Evolutionary conservation across 2,888 invertebrate genomes (phyloP).

Genomic region (Ferrisia virgata): DNA sequence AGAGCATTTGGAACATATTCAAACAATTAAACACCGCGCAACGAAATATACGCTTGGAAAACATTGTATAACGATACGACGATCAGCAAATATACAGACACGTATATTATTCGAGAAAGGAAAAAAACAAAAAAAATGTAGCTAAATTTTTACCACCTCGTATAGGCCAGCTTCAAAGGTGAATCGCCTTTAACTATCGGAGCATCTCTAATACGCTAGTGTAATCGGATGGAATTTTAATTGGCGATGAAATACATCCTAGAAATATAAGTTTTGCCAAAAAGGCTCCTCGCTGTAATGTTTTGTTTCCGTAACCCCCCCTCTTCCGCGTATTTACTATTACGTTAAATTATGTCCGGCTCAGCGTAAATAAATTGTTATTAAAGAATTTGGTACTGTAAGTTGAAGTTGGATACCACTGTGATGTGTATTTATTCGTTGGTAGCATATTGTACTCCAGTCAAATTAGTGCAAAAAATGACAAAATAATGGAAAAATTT

Average conservation of each 20-base stretch:
- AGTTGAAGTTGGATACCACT: too few relatives aligned
- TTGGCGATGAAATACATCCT: neutral
- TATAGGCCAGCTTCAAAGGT: neutral
- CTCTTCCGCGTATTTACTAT: too few relatives aligned
- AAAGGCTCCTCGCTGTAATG: neutral
- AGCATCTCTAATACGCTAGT: neutral
- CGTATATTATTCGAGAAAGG: neutral
- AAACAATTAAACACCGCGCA: slow-evolving; percentile 37
- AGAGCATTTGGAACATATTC: slow-evolving; percentile 40
- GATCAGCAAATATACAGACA: neutral
- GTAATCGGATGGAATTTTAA: neutral
- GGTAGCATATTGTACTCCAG: too few relatives aligned
- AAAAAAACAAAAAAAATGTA: too few relatives aligned
- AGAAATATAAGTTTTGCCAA: neutral
- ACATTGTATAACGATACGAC: neutral
- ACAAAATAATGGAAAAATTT: too few relatives aligned
- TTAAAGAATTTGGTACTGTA: too few relatives aligned
- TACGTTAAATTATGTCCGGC: too few relatives aligned
- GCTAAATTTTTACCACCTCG: too few relatives aligned
- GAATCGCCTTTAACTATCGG: neutral
- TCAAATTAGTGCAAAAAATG: too few relatives aligned
- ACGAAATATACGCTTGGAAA: neutral
- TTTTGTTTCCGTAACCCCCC: neutral
- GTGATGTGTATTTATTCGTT: too few relatives aligned
- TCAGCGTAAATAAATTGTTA: neutral